Evolutionary conservation across 2,113 vertebrate species (phyloP).

Genomic region (Tricholaema leucomelas): DNA sequence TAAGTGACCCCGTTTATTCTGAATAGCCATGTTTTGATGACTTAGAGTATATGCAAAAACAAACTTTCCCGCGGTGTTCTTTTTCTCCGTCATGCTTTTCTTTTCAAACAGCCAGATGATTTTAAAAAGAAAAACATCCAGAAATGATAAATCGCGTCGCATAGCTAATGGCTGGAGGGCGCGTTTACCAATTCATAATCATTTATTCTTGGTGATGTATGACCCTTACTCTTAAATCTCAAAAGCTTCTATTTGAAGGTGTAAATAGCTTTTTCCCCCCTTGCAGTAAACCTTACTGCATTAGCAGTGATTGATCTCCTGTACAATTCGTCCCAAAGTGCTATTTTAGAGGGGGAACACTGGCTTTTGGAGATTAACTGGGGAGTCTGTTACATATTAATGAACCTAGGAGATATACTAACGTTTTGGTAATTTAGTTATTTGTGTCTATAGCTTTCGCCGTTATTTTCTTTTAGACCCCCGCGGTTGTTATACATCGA

Average conservation of each 20-base stretch:
- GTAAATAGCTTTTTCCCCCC: constrained; percentile 78
- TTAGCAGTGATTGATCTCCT: constrained; percentile 88
- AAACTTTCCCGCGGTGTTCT: constrained; percentile 75
- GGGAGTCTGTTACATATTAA: constrained; percentile 87
- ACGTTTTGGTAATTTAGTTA: constrained; percentile 89
- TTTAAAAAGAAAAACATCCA: constrained; percentile 78
- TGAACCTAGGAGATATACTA: constrained; percentile 84
- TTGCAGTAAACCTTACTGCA: constrained; percentile 85
- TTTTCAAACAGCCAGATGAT: constrained; percentile 75
- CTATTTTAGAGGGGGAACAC: constrained; percentile 86
- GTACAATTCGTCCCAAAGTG: constrained; percentile 89
- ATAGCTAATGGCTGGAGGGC: constrained; percentile 87
- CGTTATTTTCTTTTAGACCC: constrained; percentile 85
- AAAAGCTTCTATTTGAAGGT: constrained; percentile 88
- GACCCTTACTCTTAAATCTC: constrained; percentile 85
- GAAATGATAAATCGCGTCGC: constrained; percentile 85
- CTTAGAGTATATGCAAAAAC: constrained; percentile 75
- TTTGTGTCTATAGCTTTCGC: constrained; percentile 84
- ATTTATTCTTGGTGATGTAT: constrained; percentile 91
- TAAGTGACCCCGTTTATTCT: constrained; percentile 55
- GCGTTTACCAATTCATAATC: constrained; percentile 88
- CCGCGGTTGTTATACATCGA: constrained; percentile 83
- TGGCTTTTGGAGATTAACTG: constrained; percentile 88
- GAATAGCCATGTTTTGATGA: constrained; percentile 68
- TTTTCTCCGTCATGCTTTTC: constrained; percentile 62